Percentiles rank a stretch among this genome's conserved stretches.
phyloP scores from a whole-genome alignment of 2,113 vertebrate genomes.

The Rutilus rutilus region DNA sequence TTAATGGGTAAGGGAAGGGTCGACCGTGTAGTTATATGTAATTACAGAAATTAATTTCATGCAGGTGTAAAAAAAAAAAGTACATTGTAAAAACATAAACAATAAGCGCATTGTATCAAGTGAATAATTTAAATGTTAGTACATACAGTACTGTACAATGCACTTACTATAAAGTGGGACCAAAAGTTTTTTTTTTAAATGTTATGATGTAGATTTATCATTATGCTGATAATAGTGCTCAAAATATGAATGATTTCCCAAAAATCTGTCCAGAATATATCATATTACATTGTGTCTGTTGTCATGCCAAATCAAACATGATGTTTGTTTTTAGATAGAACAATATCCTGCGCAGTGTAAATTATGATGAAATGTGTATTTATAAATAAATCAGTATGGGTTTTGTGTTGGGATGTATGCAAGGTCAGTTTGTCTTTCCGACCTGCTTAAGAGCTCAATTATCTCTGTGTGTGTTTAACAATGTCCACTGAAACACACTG shows the following conservation, averaged over 20 bases:
- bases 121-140: no score
- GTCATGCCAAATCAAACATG: background rate
- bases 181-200: background rate
- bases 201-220: slow-evolving; percentile 5
- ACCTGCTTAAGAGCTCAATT: background rate
- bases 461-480: slow-evolving; percentile 41
- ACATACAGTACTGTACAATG: no score
- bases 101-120: no score
- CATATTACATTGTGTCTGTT: background rate
- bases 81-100: no score
- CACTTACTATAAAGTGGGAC: no score
- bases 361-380: background rate
- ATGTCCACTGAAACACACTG: slow-evolving; percentile 35
- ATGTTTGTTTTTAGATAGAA: background rate
- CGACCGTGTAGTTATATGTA: no score
- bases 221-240: background rate
- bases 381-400: background rate
- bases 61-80: no score
- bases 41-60: no score
- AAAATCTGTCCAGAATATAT: background rate
- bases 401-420: background rate
- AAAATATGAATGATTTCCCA: background rate
- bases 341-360: background rate
- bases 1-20: no score
- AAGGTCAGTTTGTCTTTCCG: background rate